phyloP scores from a whole-genome alignment of 2,888 invertebrate species.

The Siphonodentalium dalli region DNA sequence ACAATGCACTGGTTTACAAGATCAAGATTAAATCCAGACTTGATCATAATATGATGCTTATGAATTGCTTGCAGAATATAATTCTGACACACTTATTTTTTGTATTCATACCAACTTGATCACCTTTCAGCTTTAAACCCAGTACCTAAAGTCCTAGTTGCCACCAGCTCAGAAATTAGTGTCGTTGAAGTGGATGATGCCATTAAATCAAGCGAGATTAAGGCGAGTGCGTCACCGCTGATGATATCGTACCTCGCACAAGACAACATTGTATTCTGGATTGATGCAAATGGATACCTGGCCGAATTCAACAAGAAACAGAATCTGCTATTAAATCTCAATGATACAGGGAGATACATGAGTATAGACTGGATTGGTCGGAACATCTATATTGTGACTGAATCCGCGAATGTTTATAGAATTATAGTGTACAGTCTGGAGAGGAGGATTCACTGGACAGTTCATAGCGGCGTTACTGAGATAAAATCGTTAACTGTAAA shows the following conservation, averaged over 20 bases:
- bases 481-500: too few relatives aligned
- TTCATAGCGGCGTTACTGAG: too few relatives aligned
- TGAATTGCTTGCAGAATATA: not conserved
- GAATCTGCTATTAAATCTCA: conserved; percentile 41
- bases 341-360: conserved; percentile 71
- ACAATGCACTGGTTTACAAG: too few relatives aligned
- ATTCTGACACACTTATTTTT: not conserved
- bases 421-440: conserved; percentile 57
- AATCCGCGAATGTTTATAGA: conserved; percentile 56
- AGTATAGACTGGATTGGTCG: conserved; percentile 89
- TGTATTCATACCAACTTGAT: not conserved
- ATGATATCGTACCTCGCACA: conserved; percentile 75
- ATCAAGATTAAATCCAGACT: too few relatives aligned
- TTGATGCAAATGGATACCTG: conserved; percentile 70
- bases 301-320: conserved; percentile 21
- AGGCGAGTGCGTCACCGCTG: conserved; percentile 53
- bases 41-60: too few relatives aligned
- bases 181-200: conserved; percentile 45
- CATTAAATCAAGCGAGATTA: conserved; percentile 33
- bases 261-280: conserved; percentile 82
- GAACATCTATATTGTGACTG: conserved; percentile 82
- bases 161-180: conserved; percentile 64
- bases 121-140: conserved; percentile 72
- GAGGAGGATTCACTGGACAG: too few relatives aligned
- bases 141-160: conserved; percentile 79